Percentiles rank a stretch among this genome's conserved stretches.
These are phyloP conservation scores for Drosophila quadrilineata DNA, from an alignment of 1,140 invertebrate species.

Conservation along the genomic window DNA sequence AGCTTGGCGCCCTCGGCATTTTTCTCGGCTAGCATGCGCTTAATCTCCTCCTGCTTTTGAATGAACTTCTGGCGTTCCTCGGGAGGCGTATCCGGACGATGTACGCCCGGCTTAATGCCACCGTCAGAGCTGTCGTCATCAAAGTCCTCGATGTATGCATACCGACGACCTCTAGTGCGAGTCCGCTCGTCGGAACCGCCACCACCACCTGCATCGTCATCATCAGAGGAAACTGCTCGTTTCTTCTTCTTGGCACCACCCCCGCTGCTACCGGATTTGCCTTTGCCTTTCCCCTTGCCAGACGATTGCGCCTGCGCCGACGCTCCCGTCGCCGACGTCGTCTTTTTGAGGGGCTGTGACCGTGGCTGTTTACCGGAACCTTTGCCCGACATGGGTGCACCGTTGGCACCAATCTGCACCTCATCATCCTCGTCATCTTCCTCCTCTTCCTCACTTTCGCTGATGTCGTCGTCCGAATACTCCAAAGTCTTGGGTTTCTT, in stretches of 20 bases:
- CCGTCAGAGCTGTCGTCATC: constrained; percentile 81
- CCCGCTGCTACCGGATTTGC: constrained; percentile 34
- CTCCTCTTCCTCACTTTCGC: constrained; percentile 68
- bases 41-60: constrained; percentile 80
- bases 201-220: constrained; percentile 35
- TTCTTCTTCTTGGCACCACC: constrained; percentile 55
- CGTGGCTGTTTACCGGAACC: constrained; percentile 75
- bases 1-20: constrained; percentile 78
- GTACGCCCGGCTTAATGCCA: constrained; percentile 83
- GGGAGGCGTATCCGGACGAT: constrained; percentile 77
- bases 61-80: constrained; percentile 80
- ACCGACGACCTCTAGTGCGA: constrained; percentile 86
- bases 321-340: constrained; percentile 24
- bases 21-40: constrained; percentile 80
- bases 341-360: constrained; percentile 61
- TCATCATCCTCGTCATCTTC: constrained; percentile 71
- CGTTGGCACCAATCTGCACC: constrained; percentile 54
- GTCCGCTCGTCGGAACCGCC: constrained; percentile 84
- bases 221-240: constrained; percentile 48
- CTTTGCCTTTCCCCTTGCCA: constrained; percentile 50
- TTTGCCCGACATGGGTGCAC: constrained; percentile 52
- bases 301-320: constrained; percentile 40
- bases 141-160: constrained; percentile 86
- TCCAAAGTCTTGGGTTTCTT: constrained; percentile 68
- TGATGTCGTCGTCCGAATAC: constrained; percentile 77